Evolutionary conservation across 1,140 invertebrate genomes (phyloP).

Genomic region (Leptonema lineaticorne): DNA sequence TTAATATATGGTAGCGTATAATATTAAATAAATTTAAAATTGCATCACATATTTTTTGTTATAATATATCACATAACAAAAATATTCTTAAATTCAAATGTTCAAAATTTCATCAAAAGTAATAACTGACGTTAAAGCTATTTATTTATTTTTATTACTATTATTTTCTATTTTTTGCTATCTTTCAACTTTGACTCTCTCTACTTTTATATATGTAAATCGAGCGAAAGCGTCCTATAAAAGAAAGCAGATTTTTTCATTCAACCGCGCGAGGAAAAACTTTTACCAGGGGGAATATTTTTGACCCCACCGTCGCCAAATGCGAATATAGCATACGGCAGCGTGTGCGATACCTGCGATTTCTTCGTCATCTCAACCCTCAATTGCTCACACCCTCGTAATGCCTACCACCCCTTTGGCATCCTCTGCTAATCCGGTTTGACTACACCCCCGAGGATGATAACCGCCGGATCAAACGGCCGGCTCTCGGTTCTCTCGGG

Average conservation of each 20-base stretch:
- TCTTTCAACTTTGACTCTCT: too few relatives aligned
- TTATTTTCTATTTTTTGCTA: too few relatives aligned
- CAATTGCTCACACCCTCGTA: slow-evolving; percentile 14
- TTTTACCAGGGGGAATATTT: neutral
- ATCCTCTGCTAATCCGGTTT: slow-evolving; percentile 39
- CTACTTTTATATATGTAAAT: too few relatives aligned
- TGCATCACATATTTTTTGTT: too few relatives aligned
- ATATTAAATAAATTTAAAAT: too few relatives aligned
- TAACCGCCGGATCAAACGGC: slow-evolving; percentile 18
- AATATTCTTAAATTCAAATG: too few relatives aligned
- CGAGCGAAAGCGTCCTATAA: too few relatives aligned
- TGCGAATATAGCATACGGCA: slow-evolving; percentile 34
- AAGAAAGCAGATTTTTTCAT: neutral
- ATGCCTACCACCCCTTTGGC: neutral
- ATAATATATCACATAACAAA: too few relatives aligned
- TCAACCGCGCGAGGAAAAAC: neutral
- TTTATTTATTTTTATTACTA: too few relatives aligned
- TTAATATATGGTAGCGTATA: too few relatives aligned
- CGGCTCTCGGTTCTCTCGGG: neutral
- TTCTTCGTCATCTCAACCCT: slow-evolving; percentile 33
- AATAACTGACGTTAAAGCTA: too few relatives aligned
- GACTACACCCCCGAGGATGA: slow-evolving; percentile 32
- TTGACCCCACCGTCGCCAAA: neutral
- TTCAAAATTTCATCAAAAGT: too few relatives aligned
- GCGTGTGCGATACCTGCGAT: slow-evolving; percentile 19